A percentile compares a stretch with the other conserved stretches of the same genome.
Evolutionary conservation across 2,113 vertebrate species (phyloP).

Genomic region (Notothenia rossii): DNA sequence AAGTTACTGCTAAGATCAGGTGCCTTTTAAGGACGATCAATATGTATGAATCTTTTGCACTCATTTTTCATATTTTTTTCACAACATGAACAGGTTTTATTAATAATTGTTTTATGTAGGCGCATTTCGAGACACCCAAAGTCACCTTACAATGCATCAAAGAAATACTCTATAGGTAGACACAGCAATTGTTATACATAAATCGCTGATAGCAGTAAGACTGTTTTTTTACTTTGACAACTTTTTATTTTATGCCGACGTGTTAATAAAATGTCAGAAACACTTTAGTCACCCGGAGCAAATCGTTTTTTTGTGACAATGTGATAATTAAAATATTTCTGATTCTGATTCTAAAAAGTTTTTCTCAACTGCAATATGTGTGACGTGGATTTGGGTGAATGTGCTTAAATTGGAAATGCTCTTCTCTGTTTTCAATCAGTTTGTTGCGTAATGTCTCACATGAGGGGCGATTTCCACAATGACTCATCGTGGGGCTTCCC

Average conservation of each 20-base stretch:
- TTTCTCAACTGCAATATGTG: background rate
- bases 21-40: background rate
- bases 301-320: too few species aligned
- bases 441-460: constrained; percentile 29
- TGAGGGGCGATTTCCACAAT: constrained; percentile 33
- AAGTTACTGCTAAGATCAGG: background rate
- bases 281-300: too few species aligned
- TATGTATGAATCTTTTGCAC: background rate
- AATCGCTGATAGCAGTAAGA: too few species aligned
- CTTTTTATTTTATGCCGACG: background rate
- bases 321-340: too few species aligned
- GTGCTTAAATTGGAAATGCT: constrained; percentile 17
- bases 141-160: too few species aligned
- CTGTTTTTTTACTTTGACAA: background rate
- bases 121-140: too few species aligned
- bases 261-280: background rate
- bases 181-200: too few species aligned
- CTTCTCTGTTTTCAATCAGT: constrained; percentile 37
- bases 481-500: constrained; percentile 66
- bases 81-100: too few species aligned
- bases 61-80: too few species aligned
- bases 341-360: too few species aligned
- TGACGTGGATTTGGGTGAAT: background rate
- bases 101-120: too few species aligned
- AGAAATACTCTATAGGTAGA: too few species aligned